Percentiles rank a stretch among this genome's conserved stretches.
Conservation (phyloP, 1,140 invertebrate genomes). For the Drosophila setifemur region DNA sequence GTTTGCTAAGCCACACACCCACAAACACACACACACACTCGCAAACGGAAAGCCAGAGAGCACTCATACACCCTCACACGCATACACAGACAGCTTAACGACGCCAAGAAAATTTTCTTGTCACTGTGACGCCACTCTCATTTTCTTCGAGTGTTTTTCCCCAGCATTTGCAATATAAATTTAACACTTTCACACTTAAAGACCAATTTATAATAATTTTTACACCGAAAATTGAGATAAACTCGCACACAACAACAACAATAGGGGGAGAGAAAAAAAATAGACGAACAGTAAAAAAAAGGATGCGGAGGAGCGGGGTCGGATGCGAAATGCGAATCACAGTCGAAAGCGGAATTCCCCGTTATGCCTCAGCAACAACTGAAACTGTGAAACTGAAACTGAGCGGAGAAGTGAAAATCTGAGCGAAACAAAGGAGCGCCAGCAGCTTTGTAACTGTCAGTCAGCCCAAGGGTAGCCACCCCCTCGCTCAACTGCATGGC, state of each 20-base stretch:
- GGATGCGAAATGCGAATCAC: slow-evolving; percentile 17
- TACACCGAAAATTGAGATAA: slow-evolving; percentile 36
- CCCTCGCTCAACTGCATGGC: not conserved
- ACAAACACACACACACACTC: slow-evolving; percentile 9
- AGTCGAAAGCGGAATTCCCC: slow-evolving; percentile 20
- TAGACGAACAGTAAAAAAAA: not conserved
- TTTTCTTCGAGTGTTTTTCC: not conserved
- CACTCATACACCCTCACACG: slow-evolving; percentile 3
- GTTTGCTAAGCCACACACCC: not conserved
- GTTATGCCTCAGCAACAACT: slow-evolving; percentile 53
- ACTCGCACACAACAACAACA: slow-evolving; percentile 39
- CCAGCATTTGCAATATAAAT: not conserved
- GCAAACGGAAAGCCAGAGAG: slow-evolving; percentile 4
- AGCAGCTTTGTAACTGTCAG: slow-evolving; percentile 12
- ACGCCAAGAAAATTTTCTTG: slow-evolving; percentile 56
- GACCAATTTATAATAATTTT: slow-evolving; percentile 6
- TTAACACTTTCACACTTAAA: not conserved
- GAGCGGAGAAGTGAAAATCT: slow-evolving; percentile 24
- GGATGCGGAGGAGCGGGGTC: slow-evolving; percentile 5
- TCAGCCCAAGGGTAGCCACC: slow-evolving; percentile 6
- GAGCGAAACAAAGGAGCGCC: slow-evolving; percentile 25
- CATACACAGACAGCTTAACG: slow-evolving; percentile 11
- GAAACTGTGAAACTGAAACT: too few relatives aligned
- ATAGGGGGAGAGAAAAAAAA: slow-evolving; percentile 4
- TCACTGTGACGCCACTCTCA: slow-evolving; percentile 44